Evolutionary conservation across 92 coral and sea anemone genomes (phyloP), one percentile per base, ranked within the genome.

Genomic region (Phenganax marumi): DNA sequence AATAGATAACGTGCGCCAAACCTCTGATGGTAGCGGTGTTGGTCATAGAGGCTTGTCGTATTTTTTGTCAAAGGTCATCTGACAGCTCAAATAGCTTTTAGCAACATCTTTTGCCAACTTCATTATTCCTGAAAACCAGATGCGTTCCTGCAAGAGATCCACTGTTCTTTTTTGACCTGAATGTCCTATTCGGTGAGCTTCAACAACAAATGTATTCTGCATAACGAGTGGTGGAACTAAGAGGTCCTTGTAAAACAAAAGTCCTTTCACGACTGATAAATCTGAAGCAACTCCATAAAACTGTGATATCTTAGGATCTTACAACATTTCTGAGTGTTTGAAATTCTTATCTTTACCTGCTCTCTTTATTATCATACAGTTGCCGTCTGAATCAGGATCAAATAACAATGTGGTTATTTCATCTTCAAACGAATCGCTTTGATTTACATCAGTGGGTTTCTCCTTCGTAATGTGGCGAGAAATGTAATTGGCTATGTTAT

Each of bases 261-360:
- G 23, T 39, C 18, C 52, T 71, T 39, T n/a, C 8, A 71, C 76
- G 19, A 71, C 76, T 7, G 76, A 71, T 49, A 71, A 39, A 49
- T 49, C 76, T 11, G 76, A 16, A 39, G 76, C 76, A 10, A 71
- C 76, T n/a, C 76, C 52, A 24, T 6, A n/a, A 49, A 33, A 71
- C 23, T n/a, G 33, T 14, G 52, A 71, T 6, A 71, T 71, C 12
- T 1, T 12, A 7, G 76, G 54, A 71, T 71, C n/a, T 7, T 48
- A 33, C 55, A 9, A 71, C 17, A 10, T 71, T 47, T 71, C 17
- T 33, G 6, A 71, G n/a, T 39, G 19, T 7, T 54, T 39, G 53
- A 16, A 71, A 33, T 90, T 89, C 52, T 85, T 83, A 6, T 82
- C 93, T 85, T 77, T 43, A n/a, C 56, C 10, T 21, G 54, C 56